phyloP scores from a whole-genome alignment of 2,797 vertebrate species.

The Vespertilio murinus region DNA sequence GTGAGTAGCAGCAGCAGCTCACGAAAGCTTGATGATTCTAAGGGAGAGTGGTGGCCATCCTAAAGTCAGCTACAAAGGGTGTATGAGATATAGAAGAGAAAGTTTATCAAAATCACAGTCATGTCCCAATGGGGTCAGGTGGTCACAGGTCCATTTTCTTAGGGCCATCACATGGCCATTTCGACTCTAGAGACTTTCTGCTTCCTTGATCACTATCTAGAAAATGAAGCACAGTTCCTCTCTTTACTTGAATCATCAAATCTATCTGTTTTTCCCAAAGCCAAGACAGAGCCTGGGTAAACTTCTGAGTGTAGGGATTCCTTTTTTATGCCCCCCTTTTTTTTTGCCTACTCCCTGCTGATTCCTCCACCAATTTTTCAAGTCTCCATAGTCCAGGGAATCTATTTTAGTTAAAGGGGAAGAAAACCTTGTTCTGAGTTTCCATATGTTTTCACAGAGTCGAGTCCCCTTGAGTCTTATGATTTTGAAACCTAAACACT shows the following conservation, averaged over 20 bases:
- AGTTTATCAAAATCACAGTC: not conserved
- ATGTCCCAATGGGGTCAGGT: not conserved
- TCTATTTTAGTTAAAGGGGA: not conserved
- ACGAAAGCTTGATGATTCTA: not conserved
- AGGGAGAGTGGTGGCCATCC: not conserved
- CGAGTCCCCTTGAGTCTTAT: not conserved
- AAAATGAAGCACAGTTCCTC: not conserved
- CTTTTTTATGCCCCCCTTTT: not conserved
- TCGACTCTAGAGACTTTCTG: not conserved
- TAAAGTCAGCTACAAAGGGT: not conserved
- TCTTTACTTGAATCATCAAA: not conserved
- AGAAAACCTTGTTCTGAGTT: not conserved
- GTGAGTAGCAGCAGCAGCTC: not conserved
- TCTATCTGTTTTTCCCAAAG: not conserved
- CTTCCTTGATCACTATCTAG: not conserved
- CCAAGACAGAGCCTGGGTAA: not conserved
- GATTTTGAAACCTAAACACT: constrained; percentile 26
- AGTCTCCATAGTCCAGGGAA: not conserved
- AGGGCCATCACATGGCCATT: not conserved
- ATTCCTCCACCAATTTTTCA: not conserved
- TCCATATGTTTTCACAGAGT: not conserved
- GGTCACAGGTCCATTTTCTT: not conserved
- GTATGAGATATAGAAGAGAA: not conserved
- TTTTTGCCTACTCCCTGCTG: not conserved
- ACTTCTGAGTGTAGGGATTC: not conserved